phyloP scores from a whole-genome alignment of 2,888 invertebrate species.

The Gibbula magus region DNA sequence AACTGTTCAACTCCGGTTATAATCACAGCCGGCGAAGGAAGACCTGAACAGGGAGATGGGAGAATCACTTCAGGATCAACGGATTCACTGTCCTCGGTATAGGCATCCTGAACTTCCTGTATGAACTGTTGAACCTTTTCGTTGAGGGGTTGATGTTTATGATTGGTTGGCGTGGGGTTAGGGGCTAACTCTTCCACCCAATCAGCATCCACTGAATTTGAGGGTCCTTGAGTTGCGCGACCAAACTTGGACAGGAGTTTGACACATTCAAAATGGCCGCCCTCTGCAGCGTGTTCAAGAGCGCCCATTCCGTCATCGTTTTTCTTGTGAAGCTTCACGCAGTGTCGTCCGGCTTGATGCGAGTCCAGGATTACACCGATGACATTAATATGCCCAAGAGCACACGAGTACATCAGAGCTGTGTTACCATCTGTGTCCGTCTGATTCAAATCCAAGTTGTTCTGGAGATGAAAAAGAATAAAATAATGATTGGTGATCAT shows the following conservation, averaged over 20 bases:
- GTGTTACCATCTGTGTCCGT: constrained; percentile 26
- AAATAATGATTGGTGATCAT: no score
- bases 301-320: constrained; percentile 18
- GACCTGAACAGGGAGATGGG: background rate
- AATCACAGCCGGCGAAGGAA: background rate
- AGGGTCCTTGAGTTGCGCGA: background rate
- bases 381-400: background rate
- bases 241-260: constrained; percentile 1
- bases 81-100: background rate
- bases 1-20: background rate
- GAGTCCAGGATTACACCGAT: constrained; percentile 8
- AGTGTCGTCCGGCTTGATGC: background rate
- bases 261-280: constrained; percentile 19
- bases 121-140: constrained; percentile 9
- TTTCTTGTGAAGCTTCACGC: constrained; percentile 10
- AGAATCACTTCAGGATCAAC: background rate
- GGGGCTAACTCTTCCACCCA: background rate
- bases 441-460: constrained; percentile 7
- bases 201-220: background rate
- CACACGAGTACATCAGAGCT: constrained; percentile 30
- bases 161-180: background rate
- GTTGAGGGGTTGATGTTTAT: constrained; percentile 2
- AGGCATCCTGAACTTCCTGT: constrained; percentile 4
- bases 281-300: constrained; percentile 19
- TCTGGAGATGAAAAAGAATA: background rate